Evolutionary conservation across 2,113 vertebrate genomes (phyloP).

Genomic region (Platanista minor): DNA sequence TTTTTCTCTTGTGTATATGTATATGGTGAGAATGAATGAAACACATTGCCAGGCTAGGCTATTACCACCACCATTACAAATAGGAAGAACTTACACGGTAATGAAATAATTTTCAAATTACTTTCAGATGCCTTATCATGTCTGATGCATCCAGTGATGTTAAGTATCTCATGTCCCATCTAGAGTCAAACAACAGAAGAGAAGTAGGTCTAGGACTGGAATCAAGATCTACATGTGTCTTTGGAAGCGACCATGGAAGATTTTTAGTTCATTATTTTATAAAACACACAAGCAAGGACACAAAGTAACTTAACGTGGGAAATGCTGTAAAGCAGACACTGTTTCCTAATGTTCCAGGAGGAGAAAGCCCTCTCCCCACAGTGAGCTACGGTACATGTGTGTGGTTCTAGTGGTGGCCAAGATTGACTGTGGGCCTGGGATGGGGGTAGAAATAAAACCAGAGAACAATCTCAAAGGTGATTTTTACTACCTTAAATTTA

Average conservation of each 20-base stretch:
- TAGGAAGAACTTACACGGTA: neutral
- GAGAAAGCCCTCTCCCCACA: neutral
- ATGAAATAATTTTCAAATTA: neutral
- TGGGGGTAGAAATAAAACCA: neutral
- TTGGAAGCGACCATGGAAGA: neutral
- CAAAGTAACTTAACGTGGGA: neutral
- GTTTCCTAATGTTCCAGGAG: neutral
- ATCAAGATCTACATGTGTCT: neutral
- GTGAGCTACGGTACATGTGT: neutral
- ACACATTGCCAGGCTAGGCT: neutral
- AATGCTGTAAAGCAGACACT: neutral
- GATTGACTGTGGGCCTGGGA: neutral
- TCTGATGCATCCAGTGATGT: neutral
- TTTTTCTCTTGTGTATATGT: neutral
- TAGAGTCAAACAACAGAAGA: neutral
- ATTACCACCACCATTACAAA: neutral
- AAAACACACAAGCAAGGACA: neutral
- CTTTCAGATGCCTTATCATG: neutral
- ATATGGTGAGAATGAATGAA: neutral
- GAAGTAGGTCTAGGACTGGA: neutral
- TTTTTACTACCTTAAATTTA: neutral
- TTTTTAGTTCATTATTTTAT: neutral
- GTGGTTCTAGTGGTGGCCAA: neutral
- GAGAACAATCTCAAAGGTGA: neutral
- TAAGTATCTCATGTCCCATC: neutral